phyloP scores from a whole-genome alignment of 2,797 vertebrate genomes.

The Hippoglossus hippoglossus region DNA sequence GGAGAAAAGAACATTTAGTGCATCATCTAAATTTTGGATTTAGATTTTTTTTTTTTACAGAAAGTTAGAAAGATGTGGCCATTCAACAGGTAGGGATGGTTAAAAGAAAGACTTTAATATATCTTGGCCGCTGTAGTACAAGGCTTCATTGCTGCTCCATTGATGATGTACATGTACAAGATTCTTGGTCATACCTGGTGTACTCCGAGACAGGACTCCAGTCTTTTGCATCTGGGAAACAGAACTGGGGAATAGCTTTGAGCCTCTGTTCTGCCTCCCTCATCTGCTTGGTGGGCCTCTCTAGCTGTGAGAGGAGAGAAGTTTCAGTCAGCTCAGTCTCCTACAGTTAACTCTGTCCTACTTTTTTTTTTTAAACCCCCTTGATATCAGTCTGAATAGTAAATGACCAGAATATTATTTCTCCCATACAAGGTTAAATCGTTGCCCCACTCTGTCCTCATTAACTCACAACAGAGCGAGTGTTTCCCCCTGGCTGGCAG shows the following conservation, averaged over 20 bases:
- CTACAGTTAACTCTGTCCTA: conserved; percentile 28
- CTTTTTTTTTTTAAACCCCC: conserved; percentile 27
- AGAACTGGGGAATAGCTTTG: conserved; percentile 98
- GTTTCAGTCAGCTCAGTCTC: conserved; percentile 38
- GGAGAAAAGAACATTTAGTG: too few relatives aligned
- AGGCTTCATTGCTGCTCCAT: neutral
- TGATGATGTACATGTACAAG: neutral
- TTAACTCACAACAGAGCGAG: conserved; percentile 37
- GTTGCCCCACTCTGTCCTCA: conserved; percentile 25
- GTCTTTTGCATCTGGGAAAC: conserved; percentile 98
- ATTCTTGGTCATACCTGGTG: conserved; percentile 85
- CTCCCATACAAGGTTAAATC: conserved; percentile 51
- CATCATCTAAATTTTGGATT: neutral
- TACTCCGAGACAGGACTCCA: conserved; percentile 96
- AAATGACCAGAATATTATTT: conserved; percentile 55
- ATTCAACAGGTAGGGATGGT: neutral
- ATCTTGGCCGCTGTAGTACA: neutral
- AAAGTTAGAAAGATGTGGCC: neutral
- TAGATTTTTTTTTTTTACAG: neutral
- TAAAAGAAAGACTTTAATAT: too few relatives aligned
- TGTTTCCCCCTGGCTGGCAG: conserved; percentile 41
- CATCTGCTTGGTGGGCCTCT: conserved; percentile 97
- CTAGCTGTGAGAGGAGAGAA: conserved; percentile 85
- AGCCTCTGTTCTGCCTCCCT: conserved; percentile 97
- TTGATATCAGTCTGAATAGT: conserved; percentile 40